Percentiles rank a stretch among this genome's conserved stretches.
Evolutionary conservation across 53 echinoderm and acorn worm species (phyloP).

Genomic region (Luidia sarsii): DNA sequence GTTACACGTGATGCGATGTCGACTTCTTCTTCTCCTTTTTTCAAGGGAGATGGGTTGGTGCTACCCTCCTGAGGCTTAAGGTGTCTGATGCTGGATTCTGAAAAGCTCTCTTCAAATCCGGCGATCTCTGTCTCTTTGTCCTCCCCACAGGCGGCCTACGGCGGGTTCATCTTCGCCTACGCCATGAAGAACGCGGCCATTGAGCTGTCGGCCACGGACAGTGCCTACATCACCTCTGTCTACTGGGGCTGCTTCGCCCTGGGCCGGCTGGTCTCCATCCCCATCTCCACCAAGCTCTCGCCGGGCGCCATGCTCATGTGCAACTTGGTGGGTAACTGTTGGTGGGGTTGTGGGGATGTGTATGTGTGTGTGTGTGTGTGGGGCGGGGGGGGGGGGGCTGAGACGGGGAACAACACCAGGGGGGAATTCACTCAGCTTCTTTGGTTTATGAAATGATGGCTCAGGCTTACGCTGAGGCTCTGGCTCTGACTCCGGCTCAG

Average conservation of each 20-base stretch:
- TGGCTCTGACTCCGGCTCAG: too few species aligned
- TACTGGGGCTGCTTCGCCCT: slow-evolving; percentile 98
- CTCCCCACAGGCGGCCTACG: slow-evolving; percentile 83
- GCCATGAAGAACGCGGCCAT: slow-evolving; percentile 89
- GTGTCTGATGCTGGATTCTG: background rate
- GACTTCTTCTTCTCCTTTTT: too few species aligned
- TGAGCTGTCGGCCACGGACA: slow-evolving; percentile 86
- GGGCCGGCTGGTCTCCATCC: slow-evolving; percentile 91
- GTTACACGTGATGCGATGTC: too few species aligned
- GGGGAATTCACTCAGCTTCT: too few species aligned
- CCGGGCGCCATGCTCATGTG: slow-evolving; percentile 84
- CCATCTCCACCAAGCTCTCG: slow-evolving; percentile 88
- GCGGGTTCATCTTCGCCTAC: slow-evolving; percentile 94
- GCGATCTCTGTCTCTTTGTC: background rate
- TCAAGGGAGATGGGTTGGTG: too few species aligned
- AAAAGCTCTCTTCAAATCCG: background rate
- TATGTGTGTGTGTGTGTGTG: too few species aligned
- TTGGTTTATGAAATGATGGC: too few species aligned
- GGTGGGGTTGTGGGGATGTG: too few species aligned
- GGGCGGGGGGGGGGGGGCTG: too few species aligned
- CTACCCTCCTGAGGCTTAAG: too few species aligned
- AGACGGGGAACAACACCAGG: too few species aligned
- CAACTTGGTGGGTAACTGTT: slow-evolving; percentile 79
- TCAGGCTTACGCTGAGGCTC: too few species aligned
- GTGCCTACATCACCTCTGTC: slow-evolving; percentile 95